Base-by-base conservation (phyloP, 1,140 invertebrate genomes). In the Caerostris extrusa region DNA sequence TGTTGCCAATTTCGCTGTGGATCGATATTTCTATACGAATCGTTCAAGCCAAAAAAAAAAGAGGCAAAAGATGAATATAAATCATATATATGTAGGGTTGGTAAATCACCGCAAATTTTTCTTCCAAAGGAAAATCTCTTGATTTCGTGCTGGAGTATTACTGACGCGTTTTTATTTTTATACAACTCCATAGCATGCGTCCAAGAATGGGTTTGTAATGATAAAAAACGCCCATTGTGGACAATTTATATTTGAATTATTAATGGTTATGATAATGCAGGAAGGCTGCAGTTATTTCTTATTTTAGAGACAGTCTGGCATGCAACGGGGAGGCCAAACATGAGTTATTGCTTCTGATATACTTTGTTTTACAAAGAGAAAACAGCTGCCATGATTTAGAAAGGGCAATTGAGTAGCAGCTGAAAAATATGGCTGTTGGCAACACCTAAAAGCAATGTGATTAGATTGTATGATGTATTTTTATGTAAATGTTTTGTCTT, bases 211-310 rank as follows among this genome's bases (percentile, higher is more conserved):
- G 55, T 57, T 82, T 82, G 57, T 91, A 91, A 91, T 91, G 90
- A 91, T 69, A 19, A 57, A 91, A 91, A 91, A 61, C 57, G 71
- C 57, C 69, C 67, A 60, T 58, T 91, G 7, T 58, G 57, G 90
- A 60, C 77, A 58, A 91, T 91, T 91, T 91, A 81, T 6, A 77
- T 19, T 17, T 91, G 90, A 91, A 91, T 91, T 91, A 91, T 81
- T 91, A 60, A 91, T 60, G 90, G 90, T 60, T 91, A 67, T 82
- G 57, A 91, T 81, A 82, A 91, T 91, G 19, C 82, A 19, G 61
- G 71, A 53, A 10, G 7, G n/a, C 5, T 19, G 69, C 14, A 85
- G 55, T 90, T 71, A 90, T 71, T 71, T 90, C 53, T 90, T 57
- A 50, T 71, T 64, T 17, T 88, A 17, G 19, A 8, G 64, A 90